These are phyloP conservation scores for Phyllotreta striolata DNA, from an alignment of 2,888 invertebrate genomes.

Conservation along the genomic window DNA sequence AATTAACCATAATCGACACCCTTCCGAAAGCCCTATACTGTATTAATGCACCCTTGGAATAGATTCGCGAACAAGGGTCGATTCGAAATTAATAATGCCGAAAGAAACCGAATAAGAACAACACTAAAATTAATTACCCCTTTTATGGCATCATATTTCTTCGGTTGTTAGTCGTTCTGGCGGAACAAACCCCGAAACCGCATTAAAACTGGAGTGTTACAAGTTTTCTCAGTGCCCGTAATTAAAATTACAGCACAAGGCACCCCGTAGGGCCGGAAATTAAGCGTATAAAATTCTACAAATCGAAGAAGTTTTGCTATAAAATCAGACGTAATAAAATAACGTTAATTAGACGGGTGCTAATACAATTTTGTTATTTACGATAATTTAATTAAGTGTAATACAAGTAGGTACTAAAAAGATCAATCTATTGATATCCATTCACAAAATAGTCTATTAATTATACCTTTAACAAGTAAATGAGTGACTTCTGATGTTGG, in stretches of 20 bases:
- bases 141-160: conserved; percentile 44
- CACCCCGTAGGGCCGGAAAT: conserved; percentile 1
- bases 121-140: conserved; percentile 51
- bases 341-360: too few species aligned
- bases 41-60: conserved; percentile 36
- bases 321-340: too few species aligned
- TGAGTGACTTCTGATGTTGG: too few species aligned
- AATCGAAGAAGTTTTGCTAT: too few species aligned
- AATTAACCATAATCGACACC: background rate
- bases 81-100: conserved; percentile 45
- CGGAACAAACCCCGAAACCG: conserved; percentile 28
- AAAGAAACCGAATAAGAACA: conserved; percentile 44
- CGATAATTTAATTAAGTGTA: too few species aligned
- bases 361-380: too few species aligned
- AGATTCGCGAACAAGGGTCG: conserved; percentile 26
- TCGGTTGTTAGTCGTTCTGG: conserved; percentile 27
- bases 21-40: background rate
- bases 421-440: too few species aligned
- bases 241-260: conserved; percentile 27
- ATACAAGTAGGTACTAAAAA: too few species aligned
- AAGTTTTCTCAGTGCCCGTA: conserved; percentile 20
- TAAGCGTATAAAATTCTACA: too few species aligned
- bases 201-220: conserved; percentile 29
- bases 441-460: too few species aligned
- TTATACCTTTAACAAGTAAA: too few species aligned